Percentiles rank a stretch among this genome's conserved stretches.
Conservation (phyloP, 2,797 vertebrate species). For the Enteromius argenteus region DNA sequence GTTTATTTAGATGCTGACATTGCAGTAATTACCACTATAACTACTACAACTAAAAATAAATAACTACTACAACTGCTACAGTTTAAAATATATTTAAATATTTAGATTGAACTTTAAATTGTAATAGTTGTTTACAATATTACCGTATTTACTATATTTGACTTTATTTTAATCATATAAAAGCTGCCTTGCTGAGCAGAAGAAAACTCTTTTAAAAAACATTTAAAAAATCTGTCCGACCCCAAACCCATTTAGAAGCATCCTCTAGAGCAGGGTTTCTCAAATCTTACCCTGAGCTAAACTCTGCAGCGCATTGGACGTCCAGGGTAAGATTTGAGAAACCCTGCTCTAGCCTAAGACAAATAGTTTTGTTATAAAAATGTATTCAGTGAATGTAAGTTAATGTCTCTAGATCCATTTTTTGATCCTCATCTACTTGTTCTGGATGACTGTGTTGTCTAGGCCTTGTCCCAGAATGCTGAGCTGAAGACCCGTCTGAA, state of each 20-base stretch:
- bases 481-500: constrained; percentile 95
- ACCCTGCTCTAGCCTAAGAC: not conserved
- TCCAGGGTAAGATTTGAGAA: too few species aligned
- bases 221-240: not conserved
- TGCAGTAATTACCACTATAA: too few species aligned
- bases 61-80: not conserved
- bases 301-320: too few species aligned
- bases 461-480: constrained; percentile 97
- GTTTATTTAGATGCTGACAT: too few species aligned
- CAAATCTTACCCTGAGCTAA: too few species aligned
- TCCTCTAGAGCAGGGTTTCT: too few species aligned
- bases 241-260: not conserved
- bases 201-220: not conserved
- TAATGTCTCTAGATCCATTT: too few species aligned
- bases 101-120: not conserved
- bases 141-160: not conserved
- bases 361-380: not conserved
- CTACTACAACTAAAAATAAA: too few species aligned
- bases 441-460: constrained; percentile 46
- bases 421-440: not conserved
- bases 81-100: not conserved
- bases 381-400: too few species aligned
- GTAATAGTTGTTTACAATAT: not conserved
- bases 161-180: not conserved
- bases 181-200: not conserved